Percentiles rank a stretch among this genome's conserved stretches.
Evolutionary conservation across 2,797 vertebrate species (phyloP).

Genomic region (Peromyscus melanophrys): DNA sequence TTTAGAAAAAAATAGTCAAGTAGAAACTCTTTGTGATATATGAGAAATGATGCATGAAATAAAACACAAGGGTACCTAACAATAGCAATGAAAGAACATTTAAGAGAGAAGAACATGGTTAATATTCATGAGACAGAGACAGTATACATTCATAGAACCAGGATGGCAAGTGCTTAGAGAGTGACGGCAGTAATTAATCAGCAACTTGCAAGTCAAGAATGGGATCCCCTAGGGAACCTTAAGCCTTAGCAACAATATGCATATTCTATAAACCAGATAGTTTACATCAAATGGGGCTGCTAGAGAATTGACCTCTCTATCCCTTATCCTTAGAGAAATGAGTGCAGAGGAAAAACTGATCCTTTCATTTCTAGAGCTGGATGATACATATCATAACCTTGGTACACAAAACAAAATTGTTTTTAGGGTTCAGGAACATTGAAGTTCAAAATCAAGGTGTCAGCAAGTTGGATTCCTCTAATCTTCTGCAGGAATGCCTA

Average conservation of each 20-base stretch:
- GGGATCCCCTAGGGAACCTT: fast-evolving
- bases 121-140: background rate
- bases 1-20: background rate
- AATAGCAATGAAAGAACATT: background rate
- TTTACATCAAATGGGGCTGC: background rate
- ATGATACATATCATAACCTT: background rate
- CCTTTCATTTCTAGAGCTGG: background rate
- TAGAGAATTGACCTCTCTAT: too few relatives aligned
- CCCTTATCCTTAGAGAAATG: background rate
- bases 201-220: background rate
- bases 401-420: background rate
- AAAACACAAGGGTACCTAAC: fast-evolving
- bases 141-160: background rate
- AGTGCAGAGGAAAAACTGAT: background rate
- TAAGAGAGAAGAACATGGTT: background rate
- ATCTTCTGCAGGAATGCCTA: background rate
- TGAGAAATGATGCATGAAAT: background rate
- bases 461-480: background rate
- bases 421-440: background rate
- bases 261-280: background rate
- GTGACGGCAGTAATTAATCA: background rate
- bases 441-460: background rate
- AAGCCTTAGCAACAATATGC: too few relatives aligned
- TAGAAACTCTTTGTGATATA: background rate
- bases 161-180: background rate